These are phyloP conservation scores for Noctuana brunneofusca DNA, from an alignment of 2,888 invertebrate species.

Conservation along the genomic window DNA sequence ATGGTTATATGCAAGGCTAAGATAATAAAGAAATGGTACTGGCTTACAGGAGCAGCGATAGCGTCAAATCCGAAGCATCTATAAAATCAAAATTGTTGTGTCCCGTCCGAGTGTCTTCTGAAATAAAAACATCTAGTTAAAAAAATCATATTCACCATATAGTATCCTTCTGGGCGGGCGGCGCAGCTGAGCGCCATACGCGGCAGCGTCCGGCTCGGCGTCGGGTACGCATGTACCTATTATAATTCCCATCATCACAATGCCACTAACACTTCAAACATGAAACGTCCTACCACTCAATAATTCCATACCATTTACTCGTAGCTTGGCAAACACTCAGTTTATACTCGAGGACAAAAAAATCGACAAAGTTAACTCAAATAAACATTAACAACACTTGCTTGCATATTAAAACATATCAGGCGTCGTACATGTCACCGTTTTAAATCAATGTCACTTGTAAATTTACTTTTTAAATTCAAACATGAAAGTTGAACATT, in stretches of 20 bases:
- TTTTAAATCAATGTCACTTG: no score
- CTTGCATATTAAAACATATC: no score
- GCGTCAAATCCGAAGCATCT: no score
- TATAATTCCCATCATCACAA: conserved; percentile 86
- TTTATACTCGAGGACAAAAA: neutral
- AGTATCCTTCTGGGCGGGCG: conserved; percentile 73
- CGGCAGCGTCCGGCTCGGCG: conserved; percentile 82
- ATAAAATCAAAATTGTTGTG: no score
- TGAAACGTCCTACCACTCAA: conserved; percentile 27
- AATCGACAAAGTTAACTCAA: neutral
- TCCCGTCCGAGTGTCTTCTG: no score
- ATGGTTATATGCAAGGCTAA: no score
- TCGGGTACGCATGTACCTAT: conserved; percentile 89
- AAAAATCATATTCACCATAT: conserved; percentile 60
- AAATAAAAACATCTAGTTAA: no score
- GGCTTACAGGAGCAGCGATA: no score
- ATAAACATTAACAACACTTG: neutral
- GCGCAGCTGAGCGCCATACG: conserved; percentile 69
- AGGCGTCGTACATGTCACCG: no score
- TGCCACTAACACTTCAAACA: conserved; percentile 48
- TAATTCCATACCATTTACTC: no score
- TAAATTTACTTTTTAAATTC: neutral
- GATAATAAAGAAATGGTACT: no score
- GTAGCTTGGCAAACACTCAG: no score
- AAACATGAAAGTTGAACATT: neutral